Evolutionary conservation across 1,140 invertebrate species (phyloP).

Genomic region (Magallana angulata): DNA sequence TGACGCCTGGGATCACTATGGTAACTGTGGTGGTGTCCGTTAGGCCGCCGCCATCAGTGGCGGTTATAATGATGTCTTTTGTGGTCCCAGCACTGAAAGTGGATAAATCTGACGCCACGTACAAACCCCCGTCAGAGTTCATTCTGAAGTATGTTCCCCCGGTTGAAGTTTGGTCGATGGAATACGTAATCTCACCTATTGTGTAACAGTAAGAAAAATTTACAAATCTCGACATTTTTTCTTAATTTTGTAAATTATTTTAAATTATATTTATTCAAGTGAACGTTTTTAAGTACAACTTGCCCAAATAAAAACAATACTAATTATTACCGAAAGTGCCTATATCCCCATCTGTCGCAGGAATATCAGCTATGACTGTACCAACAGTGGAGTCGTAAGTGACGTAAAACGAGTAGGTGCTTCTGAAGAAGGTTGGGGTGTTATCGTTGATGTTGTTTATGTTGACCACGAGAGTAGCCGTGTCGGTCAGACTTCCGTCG

Average conservation of each 20-base stretch:
- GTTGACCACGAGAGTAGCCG: slow-evolving; percentile 41
- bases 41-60: slow-evolving; percentile 32
- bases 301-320: not conserved
- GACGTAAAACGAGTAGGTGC: slow-evolving; percentile 36
- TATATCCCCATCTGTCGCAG: slow-evolving; percentile 52
- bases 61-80: not conserved
- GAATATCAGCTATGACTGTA: slow-evolving; percentile 1
- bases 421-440: slow-evolving; percentile 42
- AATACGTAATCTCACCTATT: not conserved
- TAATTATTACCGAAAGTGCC: not conserved
- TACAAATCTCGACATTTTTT: too few species aligned
- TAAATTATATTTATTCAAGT: not conserved
- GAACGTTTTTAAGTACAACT: not conserved
- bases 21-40: slow-evolving; percentile 27
- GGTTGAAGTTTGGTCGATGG: not conserved
- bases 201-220: too few species aligned
- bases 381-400: not conserved
- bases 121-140: not conserved
- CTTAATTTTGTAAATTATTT: not conserved
- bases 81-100: not conserved
- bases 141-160: not conserved
- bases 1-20: slow-evolving; percentile 34
- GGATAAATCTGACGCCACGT: not conserved
- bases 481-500: slow-evolving; percentile 51
- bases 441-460: slow-evolving; percentile 61